Conservation (phyloP, 2,797 vertebrate species). For the Myiotriccus ornatus region DNA sequence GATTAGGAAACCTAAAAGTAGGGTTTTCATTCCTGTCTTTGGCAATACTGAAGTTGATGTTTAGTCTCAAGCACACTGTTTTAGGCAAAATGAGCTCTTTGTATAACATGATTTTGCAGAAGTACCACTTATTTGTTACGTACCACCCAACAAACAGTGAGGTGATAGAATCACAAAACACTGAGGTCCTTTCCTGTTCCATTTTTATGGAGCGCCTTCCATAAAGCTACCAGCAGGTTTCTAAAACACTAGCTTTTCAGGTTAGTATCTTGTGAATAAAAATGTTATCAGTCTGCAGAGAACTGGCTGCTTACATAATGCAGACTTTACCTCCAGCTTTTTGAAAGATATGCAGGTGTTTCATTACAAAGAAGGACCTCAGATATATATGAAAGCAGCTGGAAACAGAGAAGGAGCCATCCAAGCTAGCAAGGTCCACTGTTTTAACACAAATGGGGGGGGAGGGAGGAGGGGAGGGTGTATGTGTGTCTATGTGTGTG, state of each 20-base stretch:
- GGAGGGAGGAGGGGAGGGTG: fast-evolving
- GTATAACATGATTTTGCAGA: neutral
- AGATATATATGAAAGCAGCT: neutral
- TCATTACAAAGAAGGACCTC: constrained; percentile 10
- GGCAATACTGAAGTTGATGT: neutral
- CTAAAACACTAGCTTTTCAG: neutral
- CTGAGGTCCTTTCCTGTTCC: neutral
- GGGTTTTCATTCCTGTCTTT: constrained; percentile 8
- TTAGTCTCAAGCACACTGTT: neutral
- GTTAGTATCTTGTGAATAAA: neutral
- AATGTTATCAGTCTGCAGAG: neutral
- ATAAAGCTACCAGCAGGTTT: neutral
- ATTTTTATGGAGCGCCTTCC: neutral
- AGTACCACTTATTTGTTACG: neutral
- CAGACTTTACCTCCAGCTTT: neutral
- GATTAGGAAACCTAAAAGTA: neutral
- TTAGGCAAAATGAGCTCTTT: neutral
- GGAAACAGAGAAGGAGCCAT: neutral
- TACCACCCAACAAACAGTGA: neutral
- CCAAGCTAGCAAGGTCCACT: neutral
- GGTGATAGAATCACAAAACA: neutral
- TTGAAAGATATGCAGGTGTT: constrained; percentile 7
- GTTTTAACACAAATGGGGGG: neutral
- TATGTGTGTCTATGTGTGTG: fast-evolving
- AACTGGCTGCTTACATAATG: neutral